Conservation (phyloP, 23 tunicate species). For the Ciona savignyi region DNA sequence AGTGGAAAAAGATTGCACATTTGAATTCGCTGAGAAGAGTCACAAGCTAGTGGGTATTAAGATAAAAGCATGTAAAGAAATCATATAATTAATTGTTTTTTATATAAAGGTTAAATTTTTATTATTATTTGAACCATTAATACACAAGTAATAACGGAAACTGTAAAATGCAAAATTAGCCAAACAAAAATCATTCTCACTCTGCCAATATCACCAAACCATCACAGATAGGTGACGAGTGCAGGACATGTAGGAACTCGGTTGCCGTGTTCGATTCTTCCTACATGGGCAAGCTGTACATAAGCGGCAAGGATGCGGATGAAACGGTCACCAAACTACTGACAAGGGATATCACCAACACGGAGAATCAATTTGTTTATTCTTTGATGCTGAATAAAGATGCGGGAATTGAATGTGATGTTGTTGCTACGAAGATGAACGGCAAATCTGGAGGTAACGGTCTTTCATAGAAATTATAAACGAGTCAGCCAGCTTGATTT, state of each 20-base stretch:
- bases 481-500: too few species aligned
- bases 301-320: conserved; percentile 35
- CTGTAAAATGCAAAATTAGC: too few species aligned
- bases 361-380: conserved; percentile 26
- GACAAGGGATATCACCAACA: conserved; percentile 9
- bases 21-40: conserved; percentile 27
- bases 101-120: too few species aligned
- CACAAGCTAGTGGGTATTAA: conserved; percentile 23
- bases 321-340: conserved; percentile 8
- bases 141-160: too few species aligned
- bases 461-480: background rate
- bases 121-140: too few species aligned
- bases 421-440: conserved; percentile 21
- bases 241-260: conserved; percentile 39
- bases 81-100: background rate
- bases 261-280: conserved; percentile 42
- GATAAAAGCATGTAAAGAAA: background rate
- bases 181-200: too few species aligned
- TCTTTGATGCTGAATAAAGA: conserved; percentile 33
- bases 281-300: conserved; percentile 29
- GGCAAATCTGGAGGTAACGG: conserved; percentile 10
- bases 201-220: background rate
- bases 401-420: conserved; percentile 55
- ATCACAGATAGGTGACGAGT: conserved; percentile 36
- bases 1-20: conserved; percentile 40